Conservation (phyloP, 2,888 invertebrate genomes). For the Calephelis perditalis region DNA sequence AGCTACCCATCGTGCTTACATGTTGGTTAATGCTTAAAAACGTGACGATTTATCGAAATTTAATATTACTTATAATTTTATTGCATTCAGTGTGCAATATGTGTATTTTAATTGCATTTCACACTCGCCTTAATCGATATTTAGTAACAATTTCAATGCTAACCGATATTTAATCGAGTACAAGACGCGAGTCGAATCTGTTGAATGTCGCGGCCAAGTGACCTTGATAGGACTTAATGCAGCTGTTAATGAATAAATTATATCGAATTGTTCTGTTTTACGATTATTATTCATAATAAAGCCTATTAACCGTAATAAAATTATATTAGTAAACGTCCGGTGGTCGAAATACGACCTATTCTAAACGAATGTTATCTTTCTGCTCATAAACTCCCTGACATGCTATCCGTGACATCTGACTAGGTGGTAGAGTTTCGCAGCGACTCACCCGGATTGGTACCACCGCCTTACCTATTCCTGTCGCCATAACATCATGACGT, state of each 20-base stretch:
- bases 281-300: no score
- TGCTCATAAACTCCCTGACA: no score
- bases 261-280: constrained; percentile 8
- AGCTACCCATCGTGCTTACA: no score
- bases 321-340: no score
- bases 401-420: no score
- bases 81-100: constrained; percentile 11
- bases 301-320: no score
- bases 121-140: constrained; percentile 21
- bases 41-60: constrained; percentile 1
- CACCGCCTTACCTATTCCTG: no score
- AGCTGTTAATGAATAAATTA: constrained; percentile 11
- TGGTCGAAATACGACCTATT: no score
- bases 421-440: no score
- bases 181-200: constrained; percentile 15
- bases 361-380: no score
- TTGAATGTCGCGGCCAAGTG: constrained; percentile 17
- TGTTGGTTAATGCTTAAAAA: background rate
- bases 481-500: no score
- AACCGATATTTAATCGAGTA: constrained; percentile 18
- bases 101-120: constrained; percentile 14
- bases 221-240: constrained; percentile 10
- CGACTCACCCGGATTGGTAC: no score
- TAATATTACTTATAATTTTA: constrained; percentile 6
- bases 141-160: constrained; percentile 22